Conservation (phyloP, 2,888 invertebrate species). For the Apamea crenata region DNA sequence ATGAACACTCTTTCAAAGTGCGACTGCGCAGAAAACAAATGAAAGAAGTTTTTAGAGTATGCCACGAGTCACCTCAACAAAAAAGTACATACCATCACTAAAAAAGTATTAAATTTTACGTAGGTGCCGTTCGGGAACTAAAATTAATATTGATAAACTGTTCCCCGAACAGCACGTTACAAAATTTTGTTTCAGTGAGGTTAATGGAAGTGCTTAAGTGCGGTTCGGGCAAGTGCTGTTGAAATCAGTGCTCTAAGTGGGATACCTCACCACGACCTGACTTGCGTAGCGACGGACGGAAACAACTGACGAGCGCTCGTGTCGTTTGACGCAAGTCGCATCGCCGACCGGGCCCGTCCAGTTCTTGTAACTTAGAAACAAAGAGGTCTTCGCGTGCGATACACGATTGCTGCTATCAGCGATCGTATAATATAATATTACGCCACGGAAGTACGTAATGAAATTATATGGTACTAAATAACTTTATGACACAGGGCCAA, state of each 20-base stretch:
- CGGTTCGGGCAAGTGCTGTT: too few relatives aligned
- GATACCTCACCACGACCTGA: not conserved
- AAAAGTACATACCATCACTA: too few relatives aligned
- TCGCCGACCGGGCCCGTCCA: not conserved
- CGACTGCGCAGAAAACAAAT: not conserved
- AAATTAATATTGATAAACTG: too few relatives aligned
- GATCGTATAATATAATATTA: constrained; percentile 62
- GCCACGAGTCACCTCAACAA: not conserved
- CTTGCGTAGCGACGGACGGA: not conserved
- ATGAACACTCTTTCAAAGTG: too few relatives aligned
- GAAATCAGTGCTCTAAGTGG: too few relatives aligned
- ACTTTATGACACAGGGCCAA: constrained; percentile 23
- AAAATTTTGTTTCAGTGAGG: too few relatives aligned
- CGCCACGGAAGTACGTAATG: constrained; percentile 45
- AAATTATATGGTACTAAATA: constrained; percentile 56
- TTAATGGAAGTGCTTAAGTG: too few relatives aligned
- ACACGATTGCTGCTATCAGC: constrained; percentile 68
- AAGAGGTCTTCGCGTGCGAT: constrained; percentile 65
- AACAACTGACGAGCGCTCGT: not conserved
- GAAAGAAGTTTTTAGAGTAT: not conserved
- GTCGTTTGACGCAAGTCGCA: not conserved
- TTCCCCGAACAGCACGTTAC: too few relatives aligned
- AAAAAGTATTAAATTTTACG: too few relatives aligned
- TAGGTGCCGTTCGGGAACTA: too few relatives aligned
- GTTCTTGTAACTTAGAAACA: constrained; percentile 32